Evolutionary conservation across 2,113 vertebrate genomes (phyloP), one percentile per base, ranked within the genome.

Genomic region (Damaliscus lunatus): DNA sequence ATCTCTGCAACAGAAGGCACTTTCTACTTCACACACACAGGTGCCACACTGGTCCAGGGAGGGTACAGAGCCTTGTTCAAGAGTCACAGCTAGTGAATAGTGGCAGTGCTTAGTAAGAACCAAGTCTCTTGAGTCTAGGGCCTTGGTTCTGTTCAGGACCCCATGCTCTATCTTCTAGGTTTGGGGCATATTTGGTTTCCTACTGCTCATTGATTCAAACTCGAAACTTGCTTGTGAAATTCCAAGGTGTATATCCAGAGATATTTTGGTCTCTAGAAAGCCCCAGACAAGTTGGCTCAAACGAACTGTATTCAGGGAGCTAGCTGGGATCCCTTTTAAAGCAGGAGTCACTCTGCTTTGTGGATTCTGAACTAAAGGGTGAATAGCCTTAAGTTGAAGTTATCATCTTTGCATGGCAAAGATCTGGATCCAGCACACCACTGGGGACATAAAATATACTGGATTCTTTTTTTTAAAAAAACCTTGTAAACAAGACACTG

Each of bases 261-360:
- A 93, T 43, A 64, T 53, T 92, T 52, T 7, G 50, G 74, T 87
- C 83, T 96, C 59, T 71, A 74, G 64, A 98, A 94, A 67, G 62
- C 7, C 53, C 90, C 13, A 29, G 50, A 57, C 12, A 84, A 71
- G 48, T 10, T 9, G 83, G 53, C 46, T 74, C n/a, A 62, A 11
- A 53, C 16, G 16, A 87, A 33, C 11, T 92, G 14, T 59, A 81
- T 23, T 93, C 59, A 83, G 80, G 64, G 33, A 82, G 59, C 50
- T 57, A 52, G 29, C 5, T 9, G 4, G n/a, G 29, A 21, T 80
- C 46, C 23, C 81, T 36, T 78, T n/a, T 90, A 92, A 94, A 92
- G 36, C 46, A 90, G 17, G 21, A 67, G 57, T 85, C 48, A 91
- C 36, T 96, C 25, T 46, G 29, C 62, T 96, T 25, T 94, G 74